Evolutionary conservation across 2,888 invertebrate genomes (phyloP).

Genomic region (Ariolimax columbianus): DNA sequence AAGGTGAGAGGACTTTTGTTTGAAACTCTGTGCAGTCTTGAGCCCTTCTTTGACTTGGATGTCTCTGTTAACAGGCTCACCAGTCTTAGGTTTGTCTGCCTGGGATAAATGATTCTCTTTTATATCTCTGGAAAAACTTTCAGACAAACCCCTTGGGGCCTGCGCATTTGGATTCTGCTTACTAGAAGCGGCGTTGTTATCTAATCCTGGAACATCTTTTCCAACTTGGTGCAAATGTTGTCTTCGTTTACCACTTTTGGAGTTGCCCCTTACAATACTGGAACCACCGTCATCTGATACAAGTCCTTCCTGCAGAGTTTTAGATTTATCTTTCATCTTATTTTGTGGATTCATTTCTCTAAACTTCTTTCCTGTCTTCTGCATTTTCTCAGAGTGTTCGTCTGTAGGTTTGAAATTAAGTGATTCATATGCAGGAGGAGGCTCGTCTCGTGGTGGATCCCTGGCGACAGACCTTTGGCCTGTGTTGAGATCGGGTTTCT

Average conservation of each 20-base stretch:
- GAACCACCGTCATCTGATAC: background rate
- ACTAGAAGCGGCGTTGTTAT: background rate
- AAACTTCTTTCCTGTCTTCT: background rate
- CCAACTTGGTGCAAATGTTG: background rate
- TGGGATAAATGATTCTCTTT: background rate
- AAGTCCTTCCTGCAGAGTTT: background rate
- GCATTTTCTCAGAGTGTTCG: background rate
- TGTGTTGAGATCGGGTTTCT: background rate
- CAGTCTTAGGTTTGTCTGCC: background rate
- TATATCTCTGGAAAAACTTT: background rate
- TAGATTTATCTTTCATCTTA: background rate
- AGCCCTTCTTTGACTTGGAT: background rate
- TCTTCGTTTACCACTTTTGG: background rate
- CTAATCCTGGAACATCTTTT: background rate
- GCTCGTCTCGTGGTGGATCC: background rate
- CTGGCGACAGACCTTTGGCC: background rate
- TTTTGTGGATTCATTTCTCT: background rate
- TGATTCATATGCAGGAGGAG: slow-evolving; percentile 30
- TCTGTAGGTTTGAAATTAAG: background rate
- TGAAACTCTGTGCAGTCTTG: background rate
- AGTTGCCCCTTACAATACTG: background rate
- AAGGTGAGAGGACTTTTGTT: background rate
- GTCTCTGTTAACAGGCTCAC: background rate
- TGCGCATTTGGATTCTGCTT: background rate
- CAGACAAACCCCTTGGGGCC: background rate